Evolutionary conservation across 2,113 vertebrate genomes (phyloP), one percentile per base, ranked within the genome.

Genomic region (Pimephales promelas): DNA sequence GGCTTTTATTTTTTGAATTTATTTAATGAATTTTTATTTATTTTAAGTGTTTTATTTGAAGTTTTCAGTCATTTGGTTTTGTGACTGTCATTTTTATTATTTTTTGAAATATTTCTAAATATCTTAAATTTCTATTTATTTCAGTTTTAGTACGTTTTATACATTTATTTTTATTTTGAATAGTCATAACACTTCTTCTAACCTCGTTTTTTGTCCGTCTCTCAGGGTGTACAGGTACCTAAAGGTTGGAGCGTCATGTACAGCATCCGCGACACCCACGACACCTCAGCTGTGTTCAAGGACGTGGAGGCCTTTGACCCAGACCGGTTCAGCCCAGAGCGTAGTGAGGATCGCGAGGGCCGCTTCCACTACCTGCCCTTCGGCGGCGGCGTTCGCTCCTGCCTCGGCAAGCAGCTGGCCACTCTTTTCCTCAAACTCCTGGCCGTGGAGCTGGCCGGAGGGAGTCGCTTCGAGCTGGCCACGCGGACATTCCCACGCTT

Each of bases 191-290:
- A 70, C 24, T 54, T 20, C 52, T 28, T 31, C 28, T 57, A 36
- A 72, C 40, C 10, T 9, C 18, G 2, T n/a, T 34, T 22, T 72
- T 40, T 57, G 2, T 72, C 20, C 57, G 1, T 80, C 11, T 74
- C 31, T 83, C 93, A 99, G 98, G 98, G 98, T 26, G 97, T 98
- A 62, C 98, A 99, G 88, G 98, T 99, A 75, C 98, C 98, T 62
- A 99, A 99, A 78, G 98, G 97, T 73, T 99, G 98, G 97, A 98
- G 97, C 0, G 98, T 99, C 66, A 97, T 99, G 96, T 99, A 99
- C 93, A 99, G 98, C 92, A 99, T 99, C 89, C 95, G 97, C 24
- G 98, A 99, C 91, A 99, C 98, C 16, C 98, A 99, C 0, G 97
- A 99, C 95, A 99, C 97, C 0, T 95, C 97, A 0, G 95, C 97